Conservation (phyloP, 92 coral and sea anemone species). For the Siderastrea radians region DNA sequence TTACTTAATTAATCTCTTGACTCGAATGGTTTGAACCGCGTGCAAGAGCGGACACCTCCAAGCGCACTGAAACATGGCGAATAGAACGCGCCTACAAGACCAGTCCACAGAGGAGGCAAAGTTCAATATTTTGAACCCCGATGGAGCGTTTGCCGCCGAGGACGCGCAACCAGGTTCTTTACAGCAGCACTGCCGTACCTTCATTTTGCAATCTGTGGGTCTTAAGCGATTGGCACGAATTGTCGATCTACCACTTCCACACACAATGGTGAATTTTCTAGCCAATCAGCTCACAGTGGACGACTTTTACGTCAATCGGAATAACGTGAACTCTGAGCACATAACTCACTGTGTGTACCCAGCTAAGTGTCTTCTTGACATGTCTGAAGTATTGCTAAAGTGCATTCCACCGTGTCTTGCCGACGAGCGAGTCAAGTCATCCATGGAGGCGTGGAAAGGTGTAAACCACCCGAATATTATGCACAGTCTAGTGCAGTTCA, state of each 20-base stretch:
- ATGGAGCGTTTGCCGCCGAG: constrained; percentile 28
- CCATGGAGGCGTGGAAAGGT: constrained; percentile 84
- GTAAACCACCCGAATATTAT: constrained; percentile 87
- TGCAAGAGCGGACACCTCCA: not conserved
- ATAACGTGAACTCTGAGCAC: constrained; percentile 87
- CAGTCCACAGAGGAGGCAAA: constrained; percentile 72
- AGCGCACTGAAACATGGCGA: constrained; percentile 79
- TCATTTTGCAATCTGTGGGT: constrained; percentile 91
- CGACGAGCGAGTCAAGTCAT: constrained; percentile 73
- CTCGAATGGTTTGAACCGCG: not conserved
- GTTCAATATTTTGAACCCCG: constrained; percentile 86
- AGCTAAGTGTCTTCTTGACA: constrained; percentile 95
- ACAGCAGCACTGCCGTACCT: constrained; percentile 90
- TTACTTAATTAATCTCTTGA: not conserved
- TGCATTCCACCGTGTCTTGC: constrained; percentile 84
- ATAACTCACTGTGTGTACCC: constrained; percentile 93
- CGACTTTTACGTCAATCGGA: constrained; percentile 91
- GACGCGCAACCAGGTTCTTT: constrained; percentile 65
- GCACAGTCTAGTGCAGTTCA: constrained; percentile 66
- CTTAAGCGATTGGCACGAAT: constrained; percentile 87
- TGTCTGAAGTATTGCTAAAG: constrained; percentile 89
- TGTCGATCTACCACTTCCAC: constrained; percentile 93
- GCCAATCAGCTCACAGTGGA: constrained; percentile 89
- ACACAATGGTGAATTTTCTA: constrained; percentile 84
- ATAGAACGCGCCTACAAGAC: constrained; percentile 81